Evolutionary conservation across 2,888 invertebrate genomes (phyloP).

Genomic region (Villa cingulata): DNA sequence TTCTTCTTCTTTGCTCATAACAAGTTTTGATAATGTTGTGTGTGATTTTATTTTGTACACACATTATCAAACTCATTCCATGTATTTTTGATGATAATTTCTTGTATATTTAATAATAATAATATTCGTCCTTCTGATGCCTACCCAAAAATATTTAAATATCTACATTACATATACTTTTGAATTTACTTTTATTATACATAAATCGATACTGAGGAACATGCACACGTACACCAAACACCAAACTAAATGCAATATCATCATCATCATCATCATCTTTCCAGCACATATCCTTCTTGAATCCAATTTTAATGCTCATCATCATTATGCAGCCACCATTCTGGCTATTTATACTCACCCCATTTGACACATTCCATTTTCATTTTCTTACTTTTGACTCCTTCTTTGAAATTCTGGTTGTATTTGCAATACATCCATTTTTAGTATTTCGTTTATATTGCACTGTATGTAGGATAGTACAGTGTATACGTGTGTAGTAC

Average conservation of each 20-base stretch:
- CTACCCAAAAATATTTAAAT: too few relatives aligned
- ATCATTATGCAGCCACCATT: not conserved
- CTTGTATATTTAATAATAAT: too few relatives aligned
- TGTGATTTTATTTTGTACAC: too few relatives aligned
- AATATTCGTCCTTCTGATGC: too few relatives aligned
- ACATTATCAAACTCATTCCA: too few relatives aligned
- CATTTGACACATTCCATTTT: conserved; percentile 4
- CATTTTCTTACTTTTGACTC: too few relatives aligned
- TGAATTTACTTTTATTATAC: not conserved
- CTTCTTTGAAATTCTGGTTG: not conserved
- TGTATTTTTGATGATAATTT: too few relatives aligned
- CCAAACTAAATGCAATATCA: not conserved
- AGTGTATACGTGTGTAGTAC: too few relatives aligned
- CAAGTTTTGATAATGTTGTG: too few relatives aligned
- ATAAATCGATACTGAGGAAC: not conserved
- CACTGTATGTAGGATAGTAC: too few relatives aligned
- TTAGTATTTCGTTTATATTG: conserved; percentile 14
- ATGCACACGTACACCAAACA: not conserved
- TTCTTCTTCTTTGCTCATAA: too few relatives aligned
- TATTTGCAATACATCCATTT: conserved; percentile 5
- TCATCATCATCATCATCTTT: too few relatives aligned
- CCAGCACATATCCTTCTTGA: not conserved
- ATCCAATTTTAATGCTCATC: not conserved
- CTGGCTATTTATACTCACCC: conserved; percentile 6
- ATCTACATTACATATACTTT: not conserved